A percentile compares a stretch with the other conserved stretches of the same genome.
Evolutionary conservation across 2,797 vertebrate genomes (phyloP).

Genomic region (Hafferia zeledoni): DNA sequence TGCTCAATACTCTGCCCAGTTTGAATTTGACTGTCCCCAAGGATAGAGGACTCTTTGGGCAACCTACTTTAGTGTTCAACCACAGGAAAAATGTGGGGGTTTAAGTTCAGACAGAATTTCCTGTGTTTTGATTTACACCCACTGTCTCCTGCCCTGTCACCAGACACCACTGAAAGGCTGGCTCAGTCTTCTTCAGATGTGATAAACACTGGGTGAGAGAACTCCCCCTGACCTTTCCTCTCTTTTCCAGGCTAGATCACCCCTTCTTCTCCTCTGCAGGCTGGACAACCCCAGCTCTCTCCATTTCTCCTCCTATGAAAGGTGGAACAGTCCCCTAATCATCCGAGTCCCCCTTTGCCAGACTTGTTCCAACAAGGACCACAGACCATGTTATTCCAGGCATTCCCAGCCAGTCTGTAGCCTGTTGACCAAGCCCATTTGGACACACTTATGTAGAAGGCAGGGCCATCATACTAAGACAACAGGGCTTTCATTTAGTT

Average conservation of each 20-base stretch:
- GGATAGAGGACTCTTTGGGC: not conserved
- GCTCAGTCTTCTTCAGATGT: not conserved
- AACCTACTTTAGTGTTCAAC: not conserved
- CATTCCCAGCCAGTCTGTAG: not conserved
- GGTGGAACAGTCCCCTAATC: not conserved
- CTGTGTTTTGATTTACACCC: fast-evolving
- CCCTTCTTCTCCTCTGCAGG: not conserved
- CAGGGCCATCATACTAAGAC: not conserved
- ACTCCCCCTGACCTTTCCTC: not conserved
- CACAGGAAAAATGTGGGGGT: not conserved
- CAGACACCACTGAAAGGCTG: not conserved
- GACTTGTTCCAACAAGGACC: not conserved
- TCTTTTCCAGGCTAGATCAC: not conserved
- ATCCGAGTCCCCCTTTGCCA: not conserved
- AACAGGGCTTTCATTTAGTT: not conserved
- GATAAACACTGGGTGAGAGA: not conserved
- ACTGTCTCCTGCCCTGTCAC: not conserved
- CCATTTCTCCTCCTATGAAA: not conserved
- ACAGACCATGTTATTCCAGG: not conserved
- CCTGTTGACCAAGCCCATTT: not conserved
- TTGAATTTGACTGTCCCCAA: not conserved
- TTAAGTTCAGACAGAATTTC: not conserved
- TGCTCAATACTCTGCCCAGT: not conserved
- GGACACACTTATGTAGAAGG: not conserved
- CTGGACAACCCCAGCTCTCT: not conserved